phyloP scores from a whole-genome alignment of 2,888 invertebrate species.

The Caenorhabditis wallacei region DNA sequence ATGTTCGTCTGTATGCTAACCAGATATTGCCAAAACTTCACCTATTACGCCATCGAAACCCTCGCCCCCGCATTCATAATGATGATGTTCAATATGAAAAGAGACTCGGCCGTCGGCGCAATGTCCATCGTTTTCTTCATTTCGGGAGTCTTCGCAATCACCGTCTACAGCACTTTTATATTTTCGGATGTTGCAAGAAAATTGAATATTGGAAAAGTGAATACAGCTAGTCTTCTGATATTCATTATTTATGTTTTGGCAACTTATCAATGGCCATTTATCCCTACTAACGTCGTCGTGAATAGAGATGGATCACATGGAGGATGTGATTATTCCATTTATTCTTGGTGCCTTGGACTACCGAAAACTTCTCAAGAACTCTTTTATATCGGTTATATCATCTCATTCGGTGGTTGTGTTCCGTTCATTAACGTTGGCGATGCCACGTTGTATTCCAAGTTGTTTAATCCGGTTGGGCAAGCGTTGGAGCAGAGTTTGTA shows the following conservation, averaged over 20 bases:
- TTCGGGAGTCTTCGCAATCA: slow-evolving; percentile 41
- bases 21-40: slow-evolving; percentile 61
- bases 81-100: slow-evolving; percentile 62
- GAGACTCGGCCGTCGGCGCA: slow-evolving; percentile 39
- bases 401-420: slow-evolving; percentile 51
- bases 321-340: slow-evolving; percentile 49
- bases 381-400: slow-evolving; percentile 56
- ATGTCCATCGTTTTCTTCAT: slow-evolving; percentile 49
- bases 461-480: slow-evolving; percentile 59
- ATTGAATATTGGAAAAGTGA: slow-evolving; percentile 57
- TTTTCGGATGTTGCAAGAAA: slow-evolving; percentile 40
- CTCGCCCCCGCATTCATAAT: slow-evolving; percentile 59
- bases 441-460: slow-evolving; percentile 57
- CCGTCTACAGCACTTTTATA: slow-evolving; percentile 44
- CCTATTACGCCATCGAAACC: slow-evolving; percentile 55
- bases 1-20: slow-evolving; percentile 65
- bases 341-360: slow-evolving; percentile 45
- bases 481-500: slow-evolving; percentile 56
- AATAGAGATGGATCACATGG: slow-evolving; percentile 43
- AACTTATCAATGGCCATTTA: slow-evolving; percentile 59
- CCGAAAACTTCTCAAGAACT: slow-evolving; percentile 37
- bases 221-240: slow-evolving; percentile 41
- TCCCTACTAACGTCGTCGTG: slow-evolving; percentile 23
- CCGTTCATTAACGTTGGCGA: slow-evolving; percentile 62
- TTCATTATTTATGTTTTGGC: slow-evolving; percentile 42